Conservation (phyloP, 2,113 vertebrate genomes). For the Platycercus adscitus region DNA sequence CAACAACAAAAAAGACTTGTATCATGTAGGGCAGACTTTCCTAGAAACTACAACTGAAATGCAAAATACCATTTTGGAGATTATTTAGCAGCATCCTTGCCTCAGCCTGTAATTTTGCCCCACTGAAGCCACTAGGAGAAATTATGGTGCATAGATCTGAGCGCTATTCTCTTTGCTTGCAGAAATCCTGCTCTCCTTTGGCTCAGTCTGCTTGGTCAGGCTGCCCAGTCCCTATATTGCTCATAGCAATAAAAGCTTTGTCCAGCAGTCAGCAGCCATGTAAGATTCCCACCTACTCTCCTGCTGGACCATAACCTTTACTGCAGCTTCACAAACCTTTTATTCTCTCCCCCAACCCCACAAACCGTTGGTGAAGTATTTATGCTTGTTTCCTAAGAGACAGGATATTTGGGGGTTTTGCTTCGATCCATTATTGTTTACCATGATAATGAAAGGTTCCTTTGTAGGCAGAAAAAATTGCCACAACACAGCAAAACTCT, state of each 20-base stretch:
- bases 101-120: neutral
- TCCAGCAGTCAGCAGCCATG: neutral
- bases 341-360: accelerated
- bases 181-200: neutral
- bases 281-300: neutral
- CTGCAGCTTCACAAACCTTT: neutral
- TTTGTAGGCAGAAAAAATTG: neutral
- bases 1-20: neutral
- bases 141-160: neutral
- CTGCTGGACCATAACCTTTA: neutral
- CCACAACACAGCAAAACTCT: neutral
- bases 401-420: neutral
- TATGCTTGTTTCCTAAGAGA: neutral
- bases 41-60: neutral
- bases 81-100: neutral
- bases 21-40: neutral
- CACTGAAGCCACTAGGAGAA: neutral
- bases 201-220: neutral
- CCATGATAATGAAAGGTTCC: neutral
- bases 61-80: neutral
- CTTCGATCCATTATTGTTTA: neutral
- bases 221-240: neutral
- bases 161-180: neutral
- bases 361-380: neutral
- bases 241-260: neutral